phyloP scores from a whole-genome alignment of 2,113 vertebrate species.

The Eleginops maclovinus region DNA sequence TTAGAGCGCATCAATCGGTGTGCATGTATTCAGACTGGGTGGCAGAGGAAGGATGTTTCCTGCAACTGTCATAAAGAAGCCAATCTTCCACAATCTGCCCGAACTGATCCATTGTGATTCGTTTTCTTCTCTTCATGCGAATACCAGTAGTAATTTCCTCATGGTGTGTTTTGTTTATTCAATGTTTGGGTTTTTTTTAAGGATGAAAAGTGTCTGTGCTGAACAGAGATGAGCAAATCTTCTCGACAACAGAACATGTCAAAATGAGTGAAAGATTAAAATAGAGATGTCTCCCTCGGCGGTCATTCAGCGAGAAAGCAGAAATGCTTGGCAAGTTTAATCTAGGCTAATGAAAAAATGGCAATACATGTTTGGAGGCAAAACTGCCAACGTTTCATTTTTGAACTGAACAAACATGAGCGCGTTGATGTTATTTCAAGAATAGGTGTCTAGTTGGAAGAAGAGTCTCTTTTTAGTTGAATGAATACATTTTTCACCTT shows the following conservation, averaged over 20 bases:
- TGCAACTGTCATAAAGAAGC: neutral
- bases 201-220: conserved; percentile 48
- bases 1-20: conserved; percentile 48
- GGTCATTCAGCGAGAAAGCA: conserved; percentile 15
- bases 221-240: conserved; percentile 40
- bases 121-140: conserved; percentile 25
- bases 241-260: conserved; percentile 1
- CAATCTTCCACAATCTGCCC: conserved; percentile 2
- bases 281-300: conserved; percentile 25
- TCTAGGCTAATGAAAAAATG: neutral
- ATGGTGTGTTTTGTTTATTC: conserved; percentile 51
- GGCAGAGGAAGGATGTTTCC: neutral
- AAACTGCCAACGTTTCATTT: conserved; percentile 35
- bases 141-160: conserved; percentile 55
- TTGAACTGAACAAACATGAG: conserved; percentile 29
- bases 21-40: neutral
- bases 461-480: conserved; percentile 20
- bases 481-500: conserved; percentile 1
- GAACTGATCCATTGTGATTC: neutral
- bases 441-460: neutral
- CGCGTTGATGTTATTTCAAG: conserved; percentile 6
- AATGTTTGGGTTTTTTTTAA: conserved; percentile 11
- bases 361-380: conserved; percentile 29
- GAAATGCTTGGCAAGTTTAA: conserved; percentile 12
- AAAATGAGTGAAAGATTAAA: conserved; percentile 33